Conservation (phyloP, 2,888 invertebrate genomes). For the Ctena decussata region DNA sequence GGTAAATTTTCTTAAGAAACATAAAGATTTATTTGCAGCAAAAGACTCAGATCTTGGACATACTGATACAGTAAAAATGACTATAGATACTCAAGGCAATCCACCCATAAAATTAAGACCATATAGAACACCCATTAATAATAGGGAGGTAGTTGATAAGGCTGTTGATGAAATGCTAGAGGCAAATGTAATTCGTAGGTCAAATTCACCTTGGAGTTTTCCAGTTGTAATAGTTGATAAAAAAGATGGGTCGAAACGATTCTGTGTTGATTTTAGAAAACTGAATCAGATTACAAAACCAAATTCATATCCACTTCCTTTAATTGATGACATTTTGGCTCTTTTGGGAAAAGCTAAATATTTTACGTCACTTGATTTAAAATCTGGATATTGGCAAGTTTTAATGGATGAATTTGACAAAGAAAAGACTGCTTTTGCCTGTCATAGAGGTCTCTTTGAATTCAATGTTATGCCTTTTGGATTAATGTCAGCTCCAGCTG, state of each 20-base stretch:
- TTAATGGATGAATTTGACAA: background rate
- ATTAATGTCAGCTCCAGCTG: background rate
- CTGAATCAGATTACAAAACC: slow-evolving; percentile 32
- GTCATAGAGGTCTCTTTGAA: background rate
- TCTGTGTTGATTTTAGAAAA: slow-evolving; percentile 18
- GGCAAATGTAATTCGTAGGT: slow-evolving; percentile 21
- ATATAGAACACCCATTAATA: slow-evolving; percentile 18
- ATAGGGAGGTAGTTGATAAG: slow-evolving; percentile 6
- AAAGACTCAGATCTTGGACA: too few relatives aligned
- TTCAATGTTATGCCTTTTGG: background rate
- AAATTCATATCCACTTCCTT: slow-evolving; percentile 11
- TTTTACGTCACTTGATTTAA: slow-evolving; percentile 31
- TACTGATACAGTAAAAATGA: too few relatives aligned
- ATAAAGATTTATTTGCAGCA: too few relatives aligned
- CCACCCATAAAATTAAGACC: slow-evolving; percentile 4
- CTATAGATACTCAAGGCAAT: slow-evolving; percentile 12
- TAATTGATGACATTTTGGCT: slow-evolving; percentile 39
- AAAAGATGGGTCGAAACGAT: slow-evolving; percentile 16
- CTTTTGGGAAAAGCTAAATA: slow-evolving; percentile 27
- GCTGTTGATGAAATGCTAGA: slow-evolving; percentile 9
- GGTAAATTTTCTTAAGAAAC: too few relatives aligned
- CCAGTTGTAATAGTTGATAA: slow-evolving; percentile 30
- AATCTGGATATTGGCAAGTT: slow-evolving; percentile 13
- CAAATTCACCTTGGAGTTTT: slow-evolving; percentile 16
- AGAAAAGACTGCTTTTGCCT: slow-evolving; percentile 17